A percentile compares a stretch with the other conserved stretches of the same genome.
Conservation (phyloP, 2,888 invertebrate species). For the Argyresthia goedartella region DNA sequence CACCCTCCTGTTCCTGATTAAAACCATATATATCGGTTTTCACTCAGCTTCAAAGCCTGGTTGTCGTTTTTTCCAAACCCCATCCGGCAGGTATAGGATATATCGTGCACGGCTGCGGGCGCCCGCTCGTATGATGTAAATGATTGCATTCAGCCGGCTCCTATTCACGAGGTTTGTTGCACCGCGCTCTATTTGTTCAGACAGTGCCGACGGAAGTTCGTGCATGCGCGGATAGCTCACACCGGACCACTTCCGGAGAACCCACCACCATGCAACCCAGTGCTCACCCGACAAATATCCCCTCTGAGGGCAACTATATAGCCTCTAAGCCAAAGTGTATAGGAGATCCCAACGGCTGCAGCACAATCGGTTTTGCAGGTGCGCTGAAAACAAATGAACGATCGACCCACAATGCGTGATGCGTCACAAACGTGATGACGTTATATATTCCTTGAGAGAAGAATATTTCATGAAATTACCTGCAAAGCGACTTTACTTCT, state of each 20-base stretch:
- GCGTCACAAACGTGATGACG: no score
- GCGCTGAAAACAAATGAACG: not conserved
- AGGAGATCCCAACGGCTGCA: not conserved
- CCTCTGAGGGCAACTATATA: not conserved
- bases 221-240: slow-evolving; percentile 48
- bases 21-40: no score
- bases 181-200: slow-evolving; percentile 51
- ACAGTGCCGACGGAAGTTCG: slow-evolving; percentile 45
- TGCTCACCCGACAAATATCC: not conserved
- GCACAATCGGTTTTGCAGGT: not conserved
- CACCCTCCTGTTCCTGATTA: no score
- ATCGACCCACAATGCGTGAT: not conserved
- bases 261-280: not conserved
- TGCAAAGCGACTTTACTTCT: no score
- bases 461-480: not conserved
- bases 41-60: no score
- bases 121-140: not conserved
- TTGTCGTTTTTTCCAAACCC: no score
- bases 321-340: not conserved
- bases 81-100: no score
- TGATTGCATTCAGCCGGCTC: not conserved
- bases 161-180: slow-evolving; percentile 10
- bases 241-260: slow-evolving; percentile 37
- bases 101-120: no score
- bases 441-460: not conserved